Evolutionary conservation across 2,797 vertebrate genomes (phyloP), one percentile per base, ranked within the genome.

Genomic region (Artibeus jamaicensis): DNA sequence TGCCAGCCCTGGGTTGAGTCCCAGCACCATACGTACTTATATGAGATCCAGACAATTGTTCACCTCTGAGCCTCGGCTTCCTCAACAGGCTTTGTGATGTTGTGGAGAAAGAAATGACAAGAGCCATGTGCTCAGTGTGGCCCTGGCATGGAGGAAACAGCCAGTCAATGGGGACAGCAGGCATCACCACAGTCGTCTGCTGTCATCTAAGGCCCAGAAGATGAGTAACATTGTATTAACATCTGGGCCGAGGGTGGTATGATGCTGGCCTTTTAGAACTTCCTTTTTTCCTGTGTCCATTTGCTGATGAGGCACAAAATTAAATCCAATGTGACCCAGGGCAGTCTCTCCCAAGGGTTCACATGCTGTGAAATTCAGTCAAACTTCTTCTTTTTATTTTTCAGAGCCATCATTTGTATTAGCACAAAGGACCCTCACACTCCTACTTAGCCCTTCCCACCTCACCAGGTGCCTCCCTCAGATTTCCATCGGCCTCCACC

Each of bases 91-190:
- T 42, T 16, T 42, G 44, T 24, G 39, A 84, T 42, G 68, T 55
- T 22, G 2, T 26, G 57, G 18, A 83, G 16, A 42, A 74, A 89
- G 34, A 42, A 32, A 32, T 24, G 24, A 78, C 7, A 9, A 59
- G 46, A 74, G n/a, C 22, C 11, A 19, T 5, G 14, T 24, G 8
- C 29, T 68, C 46, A 7, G 48, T 0, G 0, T 1, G 18, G 55
- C 29, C 34, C 65, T 19, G 57, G 34, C n/a, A 21, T 14, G 14
- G 15, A 57, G 32, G 22, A 62, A 46, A 39, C 2, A 0, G 3
- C 24, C 24, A 0, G 1, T 3, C 6, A 22, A 9, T 0, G 9
- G 65, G 44, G 37, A 22, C 3, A 0, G 46, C 24, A 39, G 70
- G 10, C 48, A 11, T 11, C 29, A 14, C 18, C 26, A 26, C 24